Evolutionary conservation across 2,113 vertebrate genomes (phyloP).

Genomic region (Carollia perspicillata): DNA sequence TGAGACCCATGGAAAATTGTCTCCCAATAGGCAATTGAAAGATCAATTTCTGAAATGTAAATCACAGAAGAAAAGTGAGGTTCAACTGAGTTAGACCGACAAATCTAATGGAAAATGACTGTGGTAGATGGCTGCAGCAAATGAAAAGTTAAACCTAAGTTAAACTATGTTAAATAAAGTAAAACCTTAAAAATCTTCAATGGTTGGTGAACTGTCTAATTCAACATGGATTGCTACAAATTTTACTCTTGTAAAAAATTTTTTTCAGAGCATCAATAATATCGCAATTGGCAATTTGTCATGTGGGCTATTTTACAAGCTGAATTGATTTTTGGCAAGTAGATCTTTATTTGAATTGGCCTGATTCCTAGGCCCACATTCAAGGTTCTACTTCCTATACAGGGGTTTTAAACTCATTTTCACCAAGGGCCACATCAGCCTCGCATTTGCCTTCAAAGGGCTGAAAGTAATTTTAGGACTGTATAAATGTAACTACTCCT

Average conservation of each 20-base stretch:
- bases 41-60: constrained; percentile 5
- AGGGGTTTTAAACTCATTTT: too few relatives aligned
- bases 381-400: neutral
- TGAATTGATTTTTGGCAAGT: constrained; percentile 27
- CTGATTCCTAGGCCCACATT: constrained; percentile 9
- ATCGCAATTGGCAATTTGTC: neutral
- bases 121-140: neutral
- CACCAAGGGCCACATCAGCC: too few relatives aligned
- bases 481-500: too few relatives aligned
- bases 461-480: too few relatives aligned
- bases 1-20: neutral
- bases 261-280: neutral
- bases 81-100: neutral
- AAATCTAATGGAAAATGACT: neutral
- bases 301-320: neutral
- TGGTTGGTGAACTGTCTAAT: neutral
- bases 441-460: too few relatives aligned
- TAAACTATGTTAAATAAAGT: constrained; percentile 21
- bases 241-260: neutral
- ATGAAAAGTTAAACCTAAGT: constrained; percentile 38
- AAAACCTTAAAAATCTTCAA: neutral
- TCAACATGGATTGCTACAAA: constrained; percentile 4
- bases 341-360: constrained; percentile 24
- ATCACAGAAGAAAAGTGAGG: constrained; percentile 20
- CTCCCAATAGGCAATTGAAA: neutral